Evolutionary conservation across 1,140 invertebrate species (phyloP).

Genomic region (Caenorhabditis inopinata): DNA sequence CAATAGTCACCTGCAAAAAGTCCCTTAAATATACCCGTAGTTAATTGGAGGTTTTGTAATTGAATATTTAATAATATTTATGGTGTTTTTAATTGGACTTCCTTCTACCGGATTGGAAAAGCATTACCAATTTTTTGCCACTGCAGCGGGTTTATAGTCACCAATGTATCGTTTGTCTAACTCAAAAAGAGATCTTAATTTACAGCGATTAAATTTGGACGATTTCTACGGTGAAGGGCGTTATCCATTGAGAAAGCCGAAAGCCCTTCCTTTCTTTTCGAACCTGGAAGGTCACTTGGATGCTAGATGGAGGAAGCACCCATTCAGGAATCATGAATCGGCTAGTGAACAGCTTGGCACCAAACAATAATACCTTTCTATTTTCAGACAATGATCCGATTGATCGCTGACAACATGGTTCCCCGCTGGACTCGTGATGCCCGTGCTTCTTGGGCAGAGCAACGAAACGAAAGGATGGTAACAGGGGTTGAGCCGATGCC

Average conservation of each 20-base stretch:
- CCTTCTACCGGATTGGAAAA: too few relatives aligned
- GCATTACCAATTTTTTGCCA: too few relatives aligned
- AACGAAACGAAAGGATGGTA: conserved; percentile 49
- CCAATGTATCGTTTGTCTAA: too few relatives aligned
- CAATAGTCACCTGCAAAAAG: too few relatives aligned
- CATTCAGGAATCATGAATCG: conserved; percentile 63
- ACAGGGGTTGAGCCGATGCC: conserved; percentile 56
- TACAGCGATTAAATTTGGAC: conserved; percentile 61
- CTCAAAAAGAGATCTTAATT: conserved; percentile 6
- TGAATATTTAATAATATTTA: too few relatives aligned
- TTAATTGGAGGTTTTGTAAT: too few relatives aligned
- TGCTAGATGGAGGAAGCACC: conserved; percentile 64
- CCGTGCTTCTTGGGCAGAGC: conserved; percentile 47
- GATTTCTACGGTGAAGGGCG: conserved; percentile 66
- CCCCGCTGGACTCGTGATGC: conserved; percentile 61
- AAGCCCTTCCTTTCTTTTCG: conserved; percentile 55
- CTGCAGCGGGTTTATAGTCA: too few relatives aligned
- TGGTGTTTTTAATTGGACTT: too few relatives aligned
- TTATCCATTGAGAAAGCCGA: conserved; percentile 57
- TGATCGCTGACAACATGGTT: conserved; percentile 59
- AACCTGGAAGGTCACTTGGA: conserved; percentile 56
- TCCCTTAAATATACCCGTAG: too few relatives aligned
- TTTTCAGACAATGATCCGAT: conserved; percentile 56
- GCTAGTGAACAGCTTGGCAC: conserved; percentile 32
- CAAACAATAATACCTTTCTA: not conserved